Percentiles rank a stretch among this genome's conserved stretches.
Conservation (phyloP, 2,888 invertebrate genomes). For the Rugalucina vietnamica region DNA sequence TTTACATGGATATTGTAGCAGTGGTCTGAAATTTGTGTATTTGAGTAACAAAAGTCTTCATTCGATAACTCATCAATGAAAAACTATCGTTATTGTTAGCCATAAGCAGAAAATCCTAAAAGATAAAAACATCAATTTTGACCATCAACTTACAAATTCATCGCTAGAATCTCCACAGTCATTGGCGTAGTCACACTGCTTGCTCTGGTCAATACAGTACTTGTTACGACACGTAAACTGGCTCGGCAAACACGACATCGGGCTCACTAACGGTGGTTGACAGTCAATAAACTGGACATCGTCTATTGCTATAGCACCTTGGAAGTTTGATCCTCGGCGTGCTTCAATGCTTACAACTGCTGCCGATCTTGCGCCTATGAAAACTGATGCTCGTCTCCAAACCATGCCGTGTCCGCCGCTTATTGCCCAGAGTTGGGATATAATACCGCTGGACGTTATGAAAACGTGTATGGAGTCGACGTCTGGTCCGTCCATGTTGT, state of each 20-base stretch:
- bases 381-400: conserved; percentile 69
- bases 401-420: conserved; percentile 62
- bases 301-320: conserved; percentile 75
- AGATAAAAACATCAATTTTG: too few relatives aligned
- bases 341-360: conserved; percentile 70
- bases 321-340: conserved; percentile 62
- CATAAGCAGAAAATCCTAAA: too few relatives aligned
- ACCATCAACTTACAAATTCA: conserved; percentile 75
- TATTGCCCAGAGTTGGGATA: conserved; percentile 58
- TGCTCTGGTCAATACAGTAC: conserved; percentile 69
- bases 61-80: too few relatives aligned
- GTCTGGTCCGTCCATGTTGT: conserved; percentile 71
- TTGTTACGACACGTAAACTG: conserved; percentile 71
- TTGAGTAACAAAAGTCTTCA: too few relatives aligned
- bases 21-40: too few relatives aligned
- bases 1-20: too few relatives aligned
- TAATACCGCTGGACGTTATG: conserved; percentile 39
- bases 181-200: conserved; percentile 77
- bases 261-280: conserved; percentile 59
- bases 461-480: conserved; percentile 68
- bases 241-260: conserved; percentile 41
- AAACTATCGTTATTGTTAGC: too few relatives aligned
- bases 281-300: conserved; percentile 74
- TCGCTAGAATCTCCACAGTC: conserved; percentile 79
- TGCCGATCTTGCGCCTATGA: conserved; percentile 67